phyloP scores from a whole-genome alignment of 2,797 vertebrate species.

The Todus mexicanus region DNA sequence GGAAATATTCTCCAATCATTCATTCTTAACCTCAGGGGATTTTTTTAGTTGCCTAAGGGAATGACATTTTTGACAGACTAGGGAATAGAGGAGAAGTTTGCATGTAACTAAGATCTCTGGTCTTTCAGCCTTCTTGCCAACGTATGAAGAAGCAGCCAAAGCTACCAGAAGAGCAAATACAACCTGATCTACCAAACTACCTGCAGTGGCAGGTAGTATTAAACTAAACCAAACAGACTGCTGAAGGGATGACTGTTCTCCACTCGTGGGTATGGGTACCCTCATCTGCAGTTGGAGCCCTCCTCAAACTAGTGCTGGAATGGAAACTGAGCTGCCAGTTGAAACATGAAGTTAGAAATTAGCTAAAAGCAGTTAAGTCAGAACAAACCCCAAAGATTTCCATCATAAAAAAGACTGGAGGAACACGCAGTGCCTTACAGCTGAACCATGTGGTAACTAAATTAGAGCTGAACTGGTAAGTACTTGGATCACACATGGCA shows the following conservation, averaged over 20 bases:
- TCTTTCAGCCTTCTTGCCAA: background rate
- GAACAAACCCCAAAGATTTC: background rate
- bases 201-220: background rate
- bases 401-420: background rate
- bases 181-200: background rate
- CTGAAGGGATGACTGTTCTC: background rate
- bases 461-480: background rate
- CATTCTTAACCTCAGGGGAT: background rate
- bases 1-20: background rate
- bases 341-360: background rate
- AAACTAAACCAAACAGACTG: background rate
- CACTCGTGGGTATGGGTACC: background rate
- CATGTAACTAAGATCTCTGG: background rate
- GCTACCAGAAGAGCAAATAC: background rate
- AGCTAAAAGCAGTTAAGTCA: background rate
- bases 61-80: background rate
- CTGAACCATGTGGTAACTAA: background rate
- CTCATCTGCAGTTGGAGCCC: background rate
- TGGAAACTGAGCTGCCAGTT: background rate
- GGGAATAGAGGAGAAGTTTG: background rate
- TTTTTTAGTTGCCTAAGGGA: background rate
- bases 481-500: background rate
- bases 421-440: background rate
- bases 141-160: background rate
- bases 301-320: background rate